Conservation (phyloP, 2,113 vertebrate genomes). For the Microtus richardsoni region DNA sequence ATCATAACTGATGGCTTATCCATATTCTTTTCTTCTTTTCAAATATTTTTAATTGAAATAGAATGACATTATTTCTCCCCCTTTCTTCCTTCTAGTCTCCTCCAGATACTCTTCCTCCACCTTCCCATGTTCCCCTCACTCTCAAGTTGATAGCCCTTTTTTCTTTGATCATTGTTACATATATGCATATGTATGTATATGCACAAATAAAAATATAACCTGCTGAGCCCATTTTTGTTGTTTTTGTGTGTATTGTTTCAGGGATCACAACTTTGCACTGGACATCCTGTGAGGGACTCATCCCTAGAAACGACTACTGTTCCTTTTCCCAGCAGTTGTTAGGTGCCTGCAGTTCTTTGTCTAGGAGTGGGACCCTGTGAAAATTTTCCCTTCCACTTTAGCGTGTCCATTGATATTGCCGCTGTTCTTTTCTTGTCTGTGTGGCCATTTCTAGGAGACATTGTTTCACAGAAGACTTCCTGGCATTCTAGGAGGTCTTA, state of each 20-base stretch:
- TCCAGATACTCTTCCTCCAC: neutral
- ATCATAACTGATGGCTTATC: neutral
- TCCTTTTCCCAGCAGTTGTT: neutral
- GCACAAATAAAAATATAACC: neutral
- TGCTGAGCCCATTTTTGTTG: neutral
- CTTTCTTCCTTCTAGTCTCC: neutral
- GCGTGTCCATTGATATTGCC: neutral
- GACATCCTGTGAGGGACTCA: neutral
- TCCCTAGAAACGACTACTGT: too few relatives aligned
- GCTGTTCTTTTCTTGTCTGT: neutral
- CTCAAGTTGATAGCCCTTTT: neutral
- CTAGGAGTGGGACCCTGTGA: neutral
- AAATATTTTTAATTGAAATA: neutral
- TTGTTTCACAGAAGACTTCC: neutral
- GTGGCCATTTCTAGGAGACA: neutral
- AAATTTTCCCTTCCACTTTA: neutral
- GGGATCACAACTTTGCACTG: neutral
- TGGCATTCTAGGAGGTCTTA: neutral
- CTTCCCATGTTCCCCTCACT: neutral
- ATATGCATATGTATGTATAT: neutral
- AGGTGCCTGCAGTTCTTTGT: neutral
- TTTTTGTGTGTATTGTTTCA: neutral
- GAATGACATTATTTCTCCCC: neutral
- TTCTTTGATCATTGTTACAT: neutral
- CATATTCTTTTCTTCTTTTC: neutral